A percentile compares a stretch with the other conserved stretches of the same genome.
These are phyloP conservation scores for Heliornis fulica DNA, from an alignment of 2,113 vertebrate species.

Conservation along the genomic window DNA sequence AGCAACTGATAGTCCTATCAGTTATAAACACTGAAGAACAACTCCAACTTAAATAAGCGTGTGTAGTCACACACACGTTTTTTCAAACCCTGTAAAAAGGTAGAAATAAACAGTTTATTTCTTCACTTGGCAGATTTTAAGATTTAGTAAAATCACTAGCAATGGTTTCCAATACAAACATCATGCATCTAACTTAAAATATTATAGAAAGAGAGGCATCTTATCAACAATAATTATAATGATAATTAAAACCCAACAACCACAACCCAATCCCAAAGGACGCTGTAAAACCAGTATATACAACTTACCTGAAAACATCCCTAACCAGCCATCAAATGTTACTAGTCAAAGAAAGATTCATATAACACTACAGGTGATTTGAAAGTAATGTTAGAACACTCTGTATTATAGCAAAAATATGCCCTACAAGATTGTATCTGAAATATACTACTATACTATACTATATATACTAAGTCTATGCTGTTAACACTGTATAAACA, in stretches of 20 bases:
- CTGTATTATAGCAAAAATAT: not conserved
- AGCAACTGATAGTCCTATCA: not conserved
- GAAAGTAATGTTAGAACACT: not conserved
- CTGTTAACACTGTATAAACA: not conserved
- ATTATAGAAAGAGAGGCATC: not conserved
- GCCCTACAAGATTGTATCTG: not conserved
- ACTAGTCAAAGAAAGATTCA: not conserved
- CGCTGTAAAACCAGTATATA: not conserved
- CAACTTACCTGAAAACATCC: conserved; percentile 28
- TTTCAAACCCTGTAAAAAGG: not conserved
- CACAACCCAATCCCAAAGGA: not conserved
- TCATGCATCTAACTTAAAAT: not conserved
- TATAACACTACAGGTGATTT: not conserved
- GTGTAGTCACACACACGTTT: not conserved
- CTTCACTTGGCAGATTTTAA: not conserved
- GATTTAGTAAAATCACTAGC: not conserved
- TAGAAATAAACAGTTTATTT: not conserved
- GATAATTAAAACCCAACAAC: not conserved
- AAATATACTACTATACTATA: not conserved
- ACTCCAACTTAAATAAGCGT: not conserved
- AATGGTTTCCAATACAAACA: not conserved
- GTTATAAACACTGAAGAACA: not conserved
- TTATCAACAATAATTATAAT: not conserved
- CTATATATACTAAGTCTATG: not conserved
- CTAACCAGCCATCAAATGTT: not conserved